These are phyloP conservation scores for Holotrichia oblita DNA, from an alignment of 1,140 invertebrate genomes.

Conservation along the genomic window DNA sequence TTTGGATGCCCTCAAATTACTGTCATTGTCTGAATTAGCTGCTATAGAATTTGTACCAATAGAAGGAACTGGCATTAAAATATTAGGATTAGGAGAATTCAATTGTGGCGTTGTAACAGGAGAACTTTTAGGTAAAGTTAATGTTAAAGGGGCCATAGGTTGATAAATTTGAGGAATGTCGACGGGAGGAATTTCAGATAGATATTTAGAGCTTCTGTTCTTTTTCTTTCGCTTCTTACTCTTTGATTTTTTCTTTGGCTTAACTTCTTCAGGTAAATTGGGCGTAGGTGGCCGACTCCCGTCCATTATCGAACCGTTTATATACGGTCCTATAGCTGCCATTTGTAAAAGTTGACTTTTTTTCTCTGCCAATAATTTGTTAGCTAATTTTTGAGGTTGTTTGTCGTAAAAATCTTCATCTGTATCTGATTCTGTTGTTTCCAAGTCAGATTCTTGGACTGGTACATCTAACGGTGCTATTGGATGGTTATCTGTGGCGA, in stretches of 20 bases:
- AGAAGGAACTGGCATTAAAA: background rate
- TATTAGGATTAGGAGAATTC: background rate
- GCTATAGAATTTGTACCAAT: background rate
- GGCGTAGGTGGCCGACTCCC: slow-evolving; percentile 69
- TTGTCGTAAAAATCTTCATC: slow-evolving; percentile 89
- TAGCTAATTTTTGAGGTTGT: slow-evolving; percentile 76
- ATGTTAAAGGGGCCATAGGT: slow-evolving; percentile 56
- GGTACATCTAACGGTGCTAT: slow-evolving; percentile 62
- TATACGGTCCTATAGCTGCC: slow-evolving; percentile 65
- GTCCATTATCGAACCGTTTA: slow-evolving; percentile 59
- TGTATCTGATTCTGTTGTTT: slow-evolving; percentile 83
- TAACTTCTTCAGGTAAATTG: slow-evolving; percentile 58
- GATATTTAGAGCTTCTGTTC: slow-evolving; percentile 60
- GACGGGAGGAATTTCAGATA: slow-evolving; percentile 42
- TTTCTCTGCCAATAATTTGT: slow-evolving; percentile 76
- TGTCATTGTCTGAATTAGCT: slow-evolving; percentile 45
- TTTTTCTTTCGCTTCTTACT: slow-evolving; percentile 69
- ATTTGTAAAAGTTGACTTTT: slow-evolving; percentile 72
- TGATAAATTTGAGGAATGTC: slow-evolving; percentile 49
- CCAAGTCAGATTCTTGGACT: slow-evolving; percentile 80
- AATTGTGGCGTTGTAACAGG: slow-evolving; percentile 54
- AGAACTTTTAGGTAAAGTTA: slow-evolving; percentile 63
- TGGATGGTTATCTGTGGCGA: slow-evolving; percentile 62
- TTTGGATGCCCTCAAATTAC: slow-evolving; percentile 71
- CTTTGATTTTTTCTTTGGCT: slow-evolving; percentile 65